phyloP scores from a whole-genome alignment of 2,797 vertebrate species.

The Potorous gilbertii region DNA sequence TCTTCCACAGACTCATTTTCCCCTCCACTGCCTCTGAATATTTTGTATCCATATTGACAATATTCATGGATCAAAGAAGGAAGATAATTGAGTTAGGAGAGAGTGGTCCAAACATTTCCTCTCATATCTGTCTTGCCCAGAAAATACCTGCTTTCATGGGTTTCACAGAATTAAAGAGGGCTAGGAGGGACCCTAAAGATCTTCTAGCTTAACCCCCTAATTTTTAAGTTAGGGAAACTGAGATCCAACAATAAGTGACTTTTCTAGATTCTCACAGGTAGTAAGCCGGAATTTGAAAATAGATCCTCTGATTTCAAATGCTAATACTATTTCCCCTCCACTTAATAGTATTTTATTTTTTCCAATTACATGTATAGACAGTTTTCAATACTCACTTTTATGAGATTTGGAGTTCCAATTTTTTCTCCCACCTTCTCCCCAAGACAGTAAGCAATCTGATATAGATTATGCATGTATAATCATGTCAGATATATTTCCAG shows the following conservation, averaged over 20 bases:
- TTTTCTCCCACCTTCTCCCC: too few relatives aligned
- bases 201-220: background rate
- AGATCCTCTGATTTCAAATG: background rate
- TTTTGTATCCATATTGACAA: background rate
- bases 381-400: too few relatives aligned
- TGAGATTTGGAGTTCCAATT: too few relatives aligned
- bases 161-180: background rate
- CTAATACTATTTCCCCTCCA: background rate
- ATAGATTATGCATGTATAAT: too few relatives aligned
- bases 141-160: background rate
- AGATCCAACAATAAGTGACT: background rate
- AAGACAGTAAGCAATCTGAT: too few relatives aligned
- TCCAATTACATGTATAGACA: too few relatives aligned
- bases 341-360: too few relatives aligned
- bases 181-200: background rate
- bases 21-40: background rate
- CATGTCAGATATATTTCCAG: too few relatives aligned
- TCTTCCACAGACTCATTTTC: background rate
- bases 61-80: conserved; percentile 1
- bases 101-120: background rate
- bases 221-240: background rate
- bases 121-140: background rate
- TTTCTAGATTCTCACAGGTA: background rate
- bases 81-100: background rate
- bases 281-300: background rate